Evolutionary conservation across 2,888 invertebrate genomes (phyloP), one percentile per base, ranked within the genome.

Genomic region (Clepsis dumicolana): DNA sequence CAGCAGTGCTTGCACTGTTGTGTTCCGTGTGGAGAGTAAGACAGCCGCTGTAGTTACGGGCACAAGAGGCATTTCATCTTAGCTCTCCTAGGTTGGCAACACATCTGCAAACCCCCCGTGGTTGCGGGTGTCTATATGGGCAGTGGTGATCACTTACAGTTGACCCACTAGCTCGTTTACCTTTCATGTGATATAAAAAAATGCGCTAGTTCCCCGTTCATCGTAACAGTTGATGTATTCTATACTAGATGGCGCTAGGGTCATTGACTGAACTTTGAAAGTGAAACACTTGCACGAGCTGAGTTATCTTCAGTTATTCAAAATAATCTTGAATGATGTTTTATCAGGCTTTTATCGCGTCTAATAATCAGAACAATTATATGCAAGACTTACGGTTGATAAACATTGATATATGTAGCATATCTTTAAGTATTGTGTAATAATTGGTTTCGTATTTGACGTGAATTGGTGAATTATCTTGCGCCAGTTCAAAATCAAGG

Each of bases 281-380:
- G 16, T 21, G 21, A 24, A 56, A 35, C n/a, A n/a, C 8, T 57
- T 25, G 16, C 24, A 7, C 41, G 38, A 4, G 35, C n/a, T 24
- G 12, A 16, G 14, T 41, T 29, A 54, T 29, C 24, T 38, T 32
- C 35, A 1, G 0, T 8, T 12, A 25, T 59, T 41, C 38, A 41
- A 65, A n/a, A 59, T 60, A 60, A 65, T 60, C 59, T 65, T 12
- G 52, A 52, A 27, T 50, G 25, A 18, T 54, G 44, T 29, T 27
- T 41, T 38, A 38, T 50, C 41, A 54, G n/a, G 54, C 54, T 64
- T 66, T 66, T 66, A 66, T 66, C 66, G 18, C n/a, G n/a, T 5
- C 14, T 2, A 56, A 62, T 62, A 62, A 62, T 35, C 54, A 61
- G 16, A 62, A 62, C 48, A 61, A 38, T 48, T n/a, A 44, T 32